These are phyloP conservation scores for Bembecia ichneumoniformis DNA, from an alignment of 2,888 invertebrate species.

Conservation along the genomic window DNA sequence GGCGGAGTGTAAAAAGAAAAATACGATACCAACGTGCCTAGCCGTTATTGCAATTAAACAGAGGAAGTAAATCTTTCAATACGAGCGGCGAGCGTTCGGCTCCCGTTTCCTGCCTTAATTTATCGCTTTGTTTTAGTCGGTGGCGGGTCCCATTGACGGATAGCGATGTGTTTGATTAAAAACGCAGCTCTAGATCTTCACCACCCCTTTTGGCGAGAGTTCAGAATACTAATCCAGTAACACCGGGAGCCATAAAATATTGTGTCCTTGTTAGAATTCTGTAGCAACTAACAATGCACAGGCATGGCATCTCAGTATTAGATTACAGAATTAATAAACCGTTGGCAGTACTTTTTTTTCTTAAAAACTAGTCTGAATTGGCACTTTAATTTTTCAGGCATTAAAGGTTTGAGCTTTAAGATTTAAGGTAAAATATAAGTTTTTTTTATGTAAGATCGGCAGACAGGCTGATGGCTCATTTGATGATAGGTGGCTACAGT, in stretches of 20 bases:
- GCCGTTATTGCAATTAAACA: slow-evolving; percentile 74
- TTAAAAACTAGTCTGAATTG: no score
- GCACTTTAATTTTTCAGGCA: no score
- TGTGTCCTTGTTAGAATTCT: not conserved
- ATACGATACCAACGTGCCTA: slow-evolving; percentile 73
- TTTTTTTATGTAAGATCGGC: no score
- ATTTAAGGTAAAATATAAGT: no score
- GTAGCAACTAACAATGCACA: no score
- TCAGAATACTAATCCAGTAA: slow-evolving; percentile 1
- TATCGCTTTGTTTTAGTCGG: slow-evolving; percentile 71
- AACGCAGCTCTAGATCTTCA: slow-evolving; percentile 49
- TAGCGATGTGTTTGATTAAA: slow-evolving; percentile 69
- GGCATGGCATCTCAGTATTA: no score
- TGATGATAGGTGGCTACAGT: no score
- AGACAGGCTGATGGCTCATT: no score
- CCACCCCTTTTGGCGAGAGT: slow-evolving; percentile 39
- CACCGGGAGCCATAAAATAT: not conserved
- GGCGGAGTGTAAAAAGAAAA: slow-evolving; percentile 72
- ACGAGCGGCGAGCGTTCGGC: slow-evolving; percentile 63
- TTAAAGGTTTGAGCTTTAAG: no score
- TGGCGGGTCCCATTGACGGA: slow-evolving; percentile 66
- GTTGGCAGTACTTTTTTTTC: no score
- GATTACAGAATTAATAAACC: no score
- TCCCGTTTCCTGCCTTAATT: slow-evolving; percentile 66
- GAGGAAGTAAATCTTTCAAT: slow-evolving; percentile 73